Conservation (phyloP, 2,888 invertebrate species). For the Frankliniella intonsa region DNA sequence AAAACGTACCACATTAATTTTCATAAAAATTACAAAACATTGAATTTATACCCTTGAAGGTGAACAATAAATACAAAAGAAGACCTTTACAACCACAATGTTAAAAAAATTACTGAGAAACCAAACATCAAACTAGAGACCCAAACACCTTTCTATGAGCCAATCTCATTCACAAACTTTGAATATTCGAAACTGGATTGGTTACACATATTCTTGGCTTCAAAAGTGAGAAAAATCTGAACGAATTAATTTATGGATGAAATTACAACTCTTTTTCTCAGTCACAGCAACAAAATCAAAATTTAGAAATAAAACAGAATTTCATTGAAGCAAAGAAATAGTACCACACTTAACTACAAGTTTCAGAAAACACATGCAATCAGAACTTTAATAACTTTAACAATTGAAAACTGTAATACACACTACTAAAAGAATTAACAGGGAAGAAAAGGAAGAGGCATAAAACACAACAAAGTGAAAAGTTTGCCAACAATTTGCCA, state of each 20-base stretch:
- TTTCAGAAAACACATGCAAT: not conserved
- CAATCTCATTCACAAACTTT: not conserved
- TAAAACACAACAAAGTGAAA: not conserved
- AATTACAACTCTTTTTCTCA: too few species aligned
- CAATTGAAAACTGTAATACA: too few species aligned
- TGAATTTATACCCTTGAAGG: not conserved
- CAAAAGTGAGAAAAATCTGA: not conserved
- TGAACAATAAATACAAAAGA: not conserved
- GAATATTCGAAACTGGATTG: not conserved
- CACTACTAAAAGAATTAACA: too few species aligned
- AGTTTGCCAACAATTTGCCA: not conserved
- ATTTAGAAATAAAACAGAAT: not conserved
- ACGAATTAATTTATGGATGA: too few species aligned
- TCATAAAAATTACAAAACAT: slow-evolving; percentile 12
- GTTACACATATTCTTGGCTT: not conserved
- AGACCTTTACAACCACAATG: slow-evolving; percentile 8
- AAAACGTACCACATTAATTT: not conserved
- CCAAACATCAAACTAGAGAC: not conserved
- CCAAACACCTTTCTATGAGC: not conserved
- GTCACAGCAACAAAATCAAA: not conserved
- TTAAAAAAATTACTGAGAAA: not conserved
- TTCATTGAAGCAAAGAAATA: not conserved
- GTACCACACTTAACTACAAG: not conserved
- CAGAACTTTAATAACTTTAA: not conserved
- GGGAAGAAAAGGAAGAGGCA: not conserved